phyloP scores from a whole-genome alignment of 1,140 invertebrate species.

The Drosophila grimshawi region DNA sequence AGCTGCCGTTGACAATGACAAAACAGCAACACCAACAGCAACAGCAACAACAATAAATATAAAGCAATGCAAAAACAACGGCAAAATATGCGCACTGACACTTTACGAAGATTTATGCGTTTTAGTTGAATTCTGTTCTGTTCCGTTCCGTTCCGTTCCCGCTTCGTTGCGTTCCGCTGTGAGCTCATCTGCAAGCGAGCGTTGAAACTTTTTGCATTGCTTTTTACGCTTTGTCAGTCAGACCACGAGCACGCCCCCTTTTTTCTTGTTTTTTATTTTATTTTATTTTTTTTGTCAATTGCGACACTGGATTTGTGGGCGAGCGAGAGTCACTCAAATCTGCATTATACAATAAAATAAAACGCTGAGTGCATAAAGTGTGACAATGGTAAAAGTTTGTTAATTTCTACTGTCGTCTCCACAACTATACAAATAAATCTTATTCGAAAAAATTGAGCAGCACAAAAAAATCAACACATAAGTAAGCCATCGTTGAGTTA shows the following conservation, averaged over 20 bases:
- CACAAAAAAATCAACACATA: not conserved
- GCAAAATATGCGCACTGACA: constrained; percentile 80
- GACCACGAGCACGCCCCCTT: constrained; percentile 32
- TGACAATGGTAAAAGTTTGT: constrained; percentile 5
- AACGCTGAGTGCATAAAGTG: constrained; percentile 37
- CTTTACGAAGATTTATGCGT: constrained; percentile 82
- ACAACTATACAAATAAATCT: no score
- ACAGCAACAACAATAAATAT: constrained; percentile 50
- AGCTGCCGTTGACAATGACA: constrained; percentile 70
- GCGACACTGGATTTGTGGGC: constrained; percentile 29
- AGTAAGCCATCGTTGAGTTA: not conserved
- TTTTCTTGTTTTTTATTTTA: not conserved
- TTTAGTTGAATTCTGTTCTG: constrained; percentile 67
- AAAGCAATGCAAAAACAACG: constrained; percentile 30
- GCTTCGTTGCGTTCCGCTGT: not conserved
- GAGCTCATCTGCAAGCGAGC: constrained; percentile 21
- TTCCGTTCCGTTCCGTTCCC: not conserved
- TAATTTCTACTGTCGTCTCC: no score
- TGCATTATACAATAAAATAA: constrained; percentile 48
- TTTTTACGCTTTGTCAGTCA: constrained; percentile 39
- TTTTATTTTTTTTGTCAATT: constrained; percentile 20
- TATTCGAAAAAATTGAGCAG: not conserved
- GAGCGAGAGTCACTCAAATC: constrained; percentile 63
- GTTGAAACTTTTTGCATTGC: constrained; percentile 20
- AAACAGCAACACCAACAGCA: constrained; percentile 40